These are phyloP conservation scores for Sebastolobus altivelis DNA, from an alignment of 2,797 vertebrate species.

Conservation along the genomic window DNA sequence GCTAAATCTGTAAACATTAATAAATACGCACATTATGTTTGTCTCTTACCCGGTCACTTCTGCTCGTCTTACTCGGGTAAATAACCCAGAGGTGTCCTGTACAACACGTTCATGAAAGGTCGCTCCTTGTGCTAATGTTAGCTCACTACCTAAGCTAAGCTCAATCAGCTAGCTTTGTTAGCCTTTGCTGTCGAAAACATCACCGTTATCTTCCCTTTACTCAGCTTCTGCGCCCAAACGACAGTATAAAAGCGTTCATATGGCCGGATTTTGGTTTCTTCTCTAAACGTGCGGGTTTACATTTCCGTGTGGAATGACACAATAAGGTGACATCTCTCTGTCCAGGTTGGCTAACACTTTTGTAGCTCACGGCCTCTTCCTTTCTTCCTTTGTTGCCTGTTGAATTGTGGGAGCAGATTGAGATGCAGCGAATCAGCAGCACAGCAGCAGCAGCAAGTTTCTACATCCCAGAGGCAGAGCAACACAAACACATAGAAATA, in stretches of 20 bases:
- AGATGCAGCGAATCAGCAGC: conserved; percentile 70
- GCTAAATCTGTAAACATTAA: neutral
- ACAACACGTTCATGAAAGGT: conserved; percentile 30
- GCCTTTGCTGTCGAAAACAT: conserved; percentile 66
- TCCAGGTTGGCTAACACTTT: conserved; percentile 72
- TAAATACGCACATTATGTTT: neutral
- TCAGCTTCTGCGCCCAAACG: conserved; percentile 11
- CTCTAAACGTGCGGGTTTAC: conserved; percentile 15
- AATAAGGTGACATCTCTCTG: conserved; percentile 56
- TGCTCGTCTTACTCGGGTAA: neutral
- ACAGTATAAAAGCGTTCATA: neutral
- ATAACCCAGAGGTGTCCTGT: conserved; percentile 1
- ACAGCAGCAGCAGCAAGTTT: conserved; percentile 39
- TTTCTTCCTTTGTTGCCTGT: conserved; percentile 89
- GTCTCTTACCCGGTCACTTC: conserved; percentile 32
- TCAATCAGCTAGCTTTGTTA: conserved; percentile 66
- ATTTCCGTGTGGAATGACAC: conserved; percentile 20
- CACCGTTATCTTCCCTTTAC: conserved; percentile 38
- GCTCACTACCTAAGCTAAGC: conserved; percentile 57
- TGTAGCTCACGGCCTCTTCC: conserved; percentile 80
- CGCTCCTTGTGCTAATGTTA: conserved; percentile 67
- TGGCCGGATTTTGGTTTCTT: neutral
- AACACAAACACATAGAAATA: neutral
- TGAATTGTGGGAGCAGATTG: conserved; percentile 84
- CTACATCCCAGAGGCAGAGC: conserved; percentile 29